These are phyloP conservation scores for Polyommatus iphigenia DNA, from an alignment of 2,888 invertebrate species.

Conservation along the genomic window DNA sequence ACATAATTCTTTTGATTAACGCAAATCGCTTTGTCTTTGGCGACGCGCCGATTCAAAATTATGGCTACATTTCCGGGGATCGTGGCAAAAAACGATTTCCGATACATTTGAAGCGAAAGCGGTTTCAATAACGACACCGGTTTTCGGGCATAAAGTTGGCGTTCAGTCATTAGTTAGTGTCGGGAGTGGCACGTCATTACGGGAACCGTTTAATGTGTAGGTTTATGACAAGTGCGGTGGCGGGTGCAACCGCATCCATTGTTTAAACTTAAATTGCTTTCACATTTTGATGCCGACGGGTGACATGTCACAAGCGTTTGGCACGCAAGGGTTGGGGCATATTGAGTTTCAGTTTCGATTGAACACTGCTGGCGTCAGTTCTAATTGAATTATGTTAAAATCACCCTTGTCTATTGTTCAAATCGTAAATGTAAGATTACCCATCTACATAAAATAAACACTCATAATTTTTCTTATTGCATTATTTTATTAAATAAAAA, in stretches of 20 bases:
- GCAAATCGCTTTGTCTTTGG: slow-evolving; percentile 7
- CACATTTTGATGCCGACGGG: slow-evolving; percentile 43
- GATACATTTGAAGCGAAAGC: slow-evolving; percentile 12
- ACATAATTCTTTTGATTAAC: background rate
- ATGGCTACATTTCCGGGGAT: slow-evolving; percentile 17
- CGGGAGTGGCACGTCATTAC: slow-evolving; percentile 36
- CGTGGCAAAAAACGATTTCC: slow-evolving; percentile 14
- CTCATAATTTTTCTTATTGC: no score
- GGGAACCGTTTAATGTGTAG: slow-evolving; percentile 37
- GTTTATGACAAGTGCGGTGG: slow-evolving; percentile 42
- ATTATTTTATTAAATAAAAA: no score
- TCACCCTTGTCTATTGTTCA: no score
- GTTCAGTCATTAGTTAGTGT: slow-evolving; percentile 45
- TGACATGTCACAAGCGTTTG: slow-evolving; percentile 24
- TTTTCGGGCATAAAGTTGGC: slow-evolving; percentile 16
- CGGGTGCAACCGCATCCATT: slow-evolving; percentile 50
- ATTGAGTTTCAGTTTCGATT: background rate
- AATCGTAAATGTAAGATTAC: no score
- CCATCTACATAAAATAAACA: no score
- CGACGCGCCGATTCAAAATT: slow-evolving; percentile 7
- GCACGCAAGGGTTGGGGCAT: background rate
- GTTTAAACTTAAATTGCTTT: slow-evolving; percentile 66
- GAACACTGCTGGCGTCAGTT: background rate
- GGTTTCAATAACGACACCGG: slow-evolving; percentile 30
- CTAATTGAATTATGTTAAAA: no score